These are phyloP conservation scores for Catharus ustulatus DNA, from an alignment of 2,797 vertebrate genomes.

Conservation along the genomic window DNA sequence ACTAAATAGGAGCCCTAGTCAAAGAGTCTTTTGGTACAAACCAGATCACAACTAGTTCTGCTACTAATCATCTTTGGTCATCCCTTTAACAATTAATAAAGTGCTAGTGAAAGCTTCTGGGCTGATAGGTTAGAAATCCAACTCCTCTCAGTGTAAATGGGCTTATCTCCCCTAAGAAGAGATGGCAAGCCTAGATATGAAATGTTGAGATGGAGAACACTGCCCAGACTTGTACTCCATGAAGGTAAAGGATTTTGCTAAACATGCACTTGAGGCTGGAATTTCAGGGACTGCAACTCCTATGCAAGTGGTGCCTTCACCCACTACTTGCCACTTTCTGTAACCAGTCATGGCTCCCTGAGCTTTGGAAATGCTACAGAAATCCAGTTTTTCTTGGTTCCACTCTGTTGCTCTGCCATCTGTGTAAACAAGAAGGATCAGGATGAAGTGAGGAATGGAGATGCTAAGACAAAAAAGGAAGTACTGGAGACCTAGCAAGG, in stretches of 20 bases:
- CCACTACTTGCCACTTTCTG: neutral
- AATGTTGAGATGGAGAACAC: neutral
- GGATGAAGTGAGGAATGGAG: neutral
- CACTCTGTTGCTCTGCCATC: neutral
- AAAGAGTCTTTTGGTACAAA: neutral
- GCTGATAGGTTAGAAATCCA: neutral
- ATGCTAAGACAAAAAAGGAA: neutral
- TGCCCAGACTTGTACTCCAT: neutral
- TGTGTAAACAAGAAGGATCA: neutral
- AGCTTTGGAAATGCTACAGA: neutral
- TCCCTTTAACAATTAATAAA: neutral
- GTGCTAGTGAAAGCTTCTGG: neutral
- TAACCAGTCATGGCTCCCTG: neutral
- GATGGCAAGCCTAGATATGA: neutral
- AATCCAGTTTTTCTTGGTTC: neutral
- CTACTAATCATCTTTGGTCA: neutral
- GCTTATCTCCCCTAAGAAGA: neutral
- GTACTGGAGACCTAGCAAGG: neutral
- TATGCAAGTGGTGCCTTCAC: neutral
- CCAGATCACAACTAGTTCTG: neutral
- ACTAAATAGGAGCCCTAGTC: neutral
- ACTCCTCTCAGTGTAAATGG: neutral
- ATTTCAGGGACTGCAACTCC: neutral
- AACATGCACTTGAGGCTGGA: neutral
- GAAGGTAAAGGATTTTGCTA: conserved; percentile 1